Evolutionary conservation across 2,888 invertebrate genomes (phyloP), one percentile per base, ranked within the genome.

Genomic region (Leptinotarsa rubiginosa): DNA sequence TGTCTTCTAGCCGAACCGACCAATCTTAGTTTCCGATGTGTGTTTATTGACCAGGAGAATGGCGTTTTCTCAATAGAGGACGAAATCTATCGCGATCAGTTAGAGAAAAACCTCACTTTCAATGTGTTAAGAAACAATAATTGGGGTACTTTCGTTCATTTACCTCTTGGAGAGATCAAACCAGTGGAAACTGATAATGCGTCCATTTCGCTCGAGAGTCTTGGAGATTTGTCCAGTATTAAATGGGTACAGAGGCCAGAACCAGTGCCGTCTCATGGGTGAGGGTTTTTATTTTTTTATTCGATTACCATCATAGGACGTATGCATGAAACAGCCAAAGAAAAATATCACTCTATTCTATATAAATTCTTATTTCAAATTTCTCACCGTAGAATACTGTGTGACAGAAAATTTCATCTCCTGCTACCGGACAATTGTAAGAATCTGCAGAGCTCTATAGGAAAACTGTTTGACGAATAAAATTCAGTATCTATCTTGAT

Each of bases 201-300:
- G 93, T 31, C 76, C 16, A 67, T 74, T 3, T 47, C 65, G 3
- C 67, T 78, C 31, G 52, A 59, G 41, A 77, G 73, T 16, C 18
- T 76, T 10, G 97, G 97, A 70, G 97, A 98, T 86, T 88, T 98
- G 69, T 93, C 95, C 0, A 93, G 95, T 0, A 85, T 98, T 65
- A 90, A 88, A 4, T 96, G 96, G 96, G 87, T 96, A 15, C 92
- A 97, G 86, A 93, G 93, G 1, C 89, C 90, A 0, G 54, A 74
- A 2, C 69, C 72, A 66, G 54, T 70, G 18, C 18, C 50, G 15
- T 50, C 16, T 41, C 41, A 41, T 41, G 41, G 41, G 41, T 41
- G 41, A 41, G 41, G 10, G 10, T 41, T 10, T 41, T 41, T 1
- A 31, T 31, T 41, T 41, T 10, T 41, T 41, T 41, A 41, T 41